phyloP scores from a whole-genome alignment of 2,888 invertebrate genomes.

The Lissocephala sabroskyi region DNA sequence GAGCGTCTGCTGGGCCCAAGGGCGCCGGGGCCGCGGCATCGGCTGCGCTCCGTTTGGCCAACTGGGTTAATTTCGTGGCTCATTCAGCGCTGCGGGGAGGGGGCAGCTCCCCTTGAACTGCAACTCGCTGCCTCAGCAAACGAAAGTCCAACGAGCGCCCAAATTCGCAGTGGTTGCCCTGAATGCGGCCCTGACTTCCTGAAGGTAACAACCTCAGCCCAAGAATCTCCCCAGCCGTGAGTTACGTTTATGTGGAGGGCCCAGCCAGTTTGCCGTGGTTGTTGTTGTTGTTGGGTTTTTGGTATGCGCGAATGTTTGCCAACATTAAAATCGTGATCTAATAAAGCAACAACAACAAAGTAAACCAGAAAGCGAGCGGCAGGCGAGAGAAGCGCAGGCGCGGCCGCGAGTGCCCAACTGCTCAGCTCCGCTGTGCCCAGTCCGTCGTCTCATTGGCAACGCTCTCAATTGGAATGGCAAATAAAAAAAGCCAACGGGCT shows the following conservation, averaged over 20 bases:
- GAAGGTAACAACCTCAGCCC: slow-evolving; percentile 27
- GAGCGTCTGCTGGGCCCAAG: neutral
- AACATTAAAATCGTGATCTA: slow-evolving; percentile 70
- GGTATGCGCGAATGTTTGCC: slow-evolving; percentile 62
- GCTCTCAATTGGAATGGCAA: no score
- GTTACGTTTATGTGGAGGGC: slow-evolving; percentile 37
- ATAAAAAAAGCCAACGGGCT: no score
- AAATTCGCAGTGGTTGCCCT: neutral
- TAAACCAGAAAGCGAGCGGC: neutral
- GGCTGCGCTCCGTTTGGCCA: slow-evolving; percentile 5
- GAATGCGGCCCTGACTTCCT: slow-evolving; percentile 38
- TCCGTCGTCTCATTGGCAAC: no score
- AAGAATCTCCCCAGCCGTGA: slow-evolving; percentile 44
- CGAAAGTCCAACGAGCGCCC: neutral
- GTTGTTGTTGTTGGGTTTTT: slow-evolving; percentile 16
- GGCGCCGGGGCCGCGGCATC: slow-evolving; percentile 21
- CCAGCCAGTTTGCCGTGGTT: slow-evolving; percentile 5
- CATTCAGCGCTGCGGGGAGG: no score
- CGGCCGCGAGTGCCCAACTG: no score
- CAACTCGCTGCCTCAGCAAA: no score
- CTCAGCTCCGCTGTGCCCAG: no score
- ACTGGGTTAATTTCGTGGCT: no score
- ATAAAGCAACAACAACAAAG: slow-evolving; percentile 43
- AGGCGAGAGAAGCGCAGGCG: neutral
- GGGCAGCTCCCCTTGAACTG: no score